Base-by-base conservation (phyloP, 1,140 invertebrate species). In the Coptotermes formosanus region DNA sequence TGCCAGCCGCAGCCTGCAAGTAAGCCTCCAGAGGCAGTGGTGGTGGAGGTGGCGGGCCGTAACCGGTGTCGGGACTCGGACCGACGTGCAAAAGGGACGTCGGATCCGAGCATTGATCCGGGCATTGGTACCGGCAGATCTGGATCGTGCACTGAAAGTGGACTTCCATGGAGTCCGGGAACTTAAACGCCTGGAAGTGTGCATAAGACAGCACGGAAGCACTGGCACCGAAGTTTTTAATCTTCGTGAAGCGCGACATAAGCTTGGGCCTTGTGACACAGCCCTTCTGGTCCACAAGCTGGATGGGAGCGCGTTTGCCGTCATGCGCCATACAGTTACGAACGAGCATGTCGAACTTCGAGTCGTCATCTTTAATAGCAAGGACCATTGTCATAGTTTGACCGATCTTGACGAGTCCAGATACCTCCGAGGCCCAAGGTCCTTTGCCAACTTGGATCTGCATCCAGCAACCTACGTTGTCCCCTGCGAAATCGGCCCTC, bases 351-450 rank as follows among this genome's bases (percentile, higher is more conserved):
- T 98, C 97, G 90, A 98, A 98, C 90, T 98, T 98, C 82, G 97
- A 96, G 88, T 98, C 97, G 88, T 98, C 97, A 88, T 98, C 97
- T 91, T 99, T 98, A 88, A 99, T 98, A 16, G 97, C 97, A 45
- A 98, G 91, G 3, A 98, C 97, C 97, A 98, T 98, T 11, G 97
- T 99, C 97, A 99, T 98, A 0, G 97, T 98, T 89, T 98, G 97
- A 3, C 97, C 97, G 83, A 98, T 98, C 90, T 98, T 98, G 0
- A 98, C 97, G 44, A 98, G 91, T 0, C 97, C 97, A 0, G 97
- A 97, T 0, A 98, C 97, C 92, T 98, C 97, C 0, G 96, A 97
- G 16, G 97, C 97, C 97, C 97, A 98, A 0, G 97, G 97, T 75
- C 97, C 97, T 90, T 98, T 98, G 30, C 97, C 97, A 12, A 98